Evolutionary conservation across 2,113 vertebrate genomes (phyloP), one percentile per base, ranked within the genome.

Genomic region (Chlamydotis undulata): DNA sequence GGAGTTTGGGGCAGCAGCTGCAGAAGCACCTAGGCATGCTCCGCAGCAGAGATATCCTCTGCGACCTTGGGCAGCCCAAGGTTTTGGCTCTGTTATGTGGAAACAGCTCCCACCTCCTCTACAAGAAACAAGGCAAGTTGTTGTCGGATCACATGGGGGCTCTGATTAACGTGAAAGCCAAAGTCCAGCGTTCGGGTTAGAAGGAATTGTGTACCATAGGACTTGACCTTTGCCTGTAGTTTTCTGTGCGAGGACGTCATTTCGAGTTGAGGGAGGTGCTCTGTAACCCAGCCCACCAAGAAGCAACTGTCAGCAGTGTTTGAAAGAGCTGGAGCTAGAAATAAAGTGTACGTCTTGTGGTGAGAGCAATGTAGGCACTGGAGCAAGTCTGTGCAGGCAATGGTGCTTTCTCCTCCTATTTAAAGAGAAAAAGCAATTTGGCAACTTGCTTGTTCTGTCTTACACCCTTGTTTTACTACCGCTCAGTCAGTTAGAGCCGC

Each of bases 251-350:
- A 81, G 83, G 61, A 25, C 3, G 0, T 81, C 17, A 7, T 52
- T 81, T 45, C n/a, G 14, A 4, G 29, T 19, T 52, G 43, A 69
- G 57, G 69, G 73, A 93, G 64, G 45, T 84, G 49, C 31, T 89
- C 50, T 80, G 69, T 75, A 70, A 78, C 45, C 49, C 67, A 74
- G 45, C 56, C 77, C 73, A 41, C 61, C 4, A 4, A 84, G 83
- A 43, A 57, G 61, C 76, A 76, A 33, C 76, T 86, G 65, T 81
- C 64, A 87, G 77, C 77, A 75, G 60, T 49, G 39, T 14, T 12
- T 87, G 83, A 80, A 69, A 90, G 85, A 57, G 31, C 59, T 93
- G 49, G 60, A 77, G 76, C 83, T 69, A 50, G 92, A 93, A 95
- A 73, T 84, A 90, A 82, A 28, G 74, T 39, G 6, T 12, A 12